phyloP scores from a whole-genome alignment of 2,888 invertebrate species.

The Cynaeus angustus region DNA sequence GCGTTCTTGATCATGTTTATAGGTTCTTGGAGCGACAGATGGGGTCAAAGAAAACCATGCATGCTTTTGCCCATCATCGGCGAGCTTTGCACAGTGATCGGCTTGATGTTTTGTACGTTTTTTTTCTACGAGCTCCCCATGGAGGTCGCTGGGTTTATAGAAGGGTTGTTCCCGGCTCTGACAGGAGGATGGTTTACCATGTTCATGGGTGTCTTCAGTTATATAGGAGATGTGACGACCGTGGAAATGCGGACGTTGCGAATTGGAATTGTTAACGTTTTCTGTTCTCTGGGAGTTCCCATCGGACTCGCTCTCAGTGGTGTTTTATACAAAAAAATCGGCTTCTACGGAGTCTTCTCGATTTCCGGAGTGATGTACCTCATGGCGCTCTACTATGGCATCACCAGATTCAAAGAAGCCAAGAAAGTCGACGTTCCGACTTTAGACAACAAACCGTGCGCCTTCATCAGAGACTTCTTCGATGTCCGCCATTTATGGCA shows the following conservation, averaged over 20 bases:
- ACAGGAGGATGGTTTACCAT: slow-evolving; percentile 92
- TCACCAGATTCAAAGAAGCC: slow-evolving; percentile 82
- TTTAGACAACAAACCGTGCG: slow-evolving; percentile 72
- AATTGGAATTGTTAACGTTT: slow-evolving; percentile 91
- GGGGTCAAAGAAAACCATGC: slow-evolving; percentile 84
- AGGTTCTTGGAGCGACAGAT: slow-evolving; percentile 84
- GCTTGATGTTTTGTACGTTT: slow-evolving; percentile 85
- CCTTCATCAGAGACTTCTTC: slow-evolving; percentile 82
- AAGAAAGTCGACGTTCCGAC: slow-evolving; percentile 74
- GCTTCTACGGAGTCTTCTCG: slow-evolving; percentile 88
- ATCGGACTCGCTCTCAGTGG: slow-evolving; percentile 93
- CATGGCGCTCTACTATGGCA: slow-evolving; percentile 83
- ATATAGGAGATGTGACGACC: slow-evolving; percentile 90
- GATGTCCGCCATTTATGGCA: slow-evolving; percentile 84
- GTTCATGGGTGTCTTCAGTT: slow-evolving; percentile 93
- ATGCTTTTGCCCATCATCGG: slow-evolving; percentile 89
- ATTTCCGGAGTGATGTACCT: slow-evolving; percentile 84
- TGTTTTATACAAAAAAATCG: slow-evolving; percentile 83
- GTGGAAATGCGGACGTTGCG: slow-evolving; percentile 88
- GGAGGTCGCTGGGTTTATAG: slow-evolving; percentile 86
- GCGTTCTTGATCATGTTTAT: slow-evolving; percentile 87
- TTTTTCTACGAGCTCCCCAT: slow-evolving; percentile 86
- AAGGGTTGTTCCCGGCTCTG: slow-evolving; percentile 86
- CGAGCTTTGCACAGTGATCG: slow-evolving; percentile 85
- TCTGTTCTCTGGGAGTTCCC: slow-evolving; percentile 90